These are phyloP conservation scores for Cyprinodon brontotheroides DNA, from an alignment of 2,113 vertebrate genomes.

Conservation along the genomic window DNA sequence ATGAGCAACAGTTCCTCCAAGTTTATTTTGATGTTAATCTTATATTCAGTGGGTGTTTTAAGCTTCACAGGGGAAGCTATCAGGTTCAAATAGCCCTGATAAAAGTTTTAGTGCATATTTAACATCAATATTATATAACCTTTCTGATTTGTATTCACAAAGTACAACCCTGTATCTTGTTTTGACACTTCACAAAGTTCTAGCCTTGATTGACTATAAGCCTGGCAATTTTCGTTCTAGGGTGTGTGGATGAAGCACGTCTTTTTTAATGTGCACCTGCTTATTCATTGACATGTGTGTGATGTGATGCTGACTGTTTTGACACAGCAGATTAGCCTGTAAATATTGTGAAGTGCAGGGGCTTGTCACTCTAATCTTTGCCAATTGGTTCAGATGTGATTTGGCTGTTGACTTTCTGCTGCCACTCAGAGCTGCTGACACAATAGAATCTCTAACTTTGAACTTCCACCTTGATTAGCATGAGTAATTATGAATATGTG, in stretches of 20 bases:
- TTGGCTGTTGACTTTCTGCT: conserved; percentile 65
- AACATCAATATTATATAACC: conserved; percentile 52
- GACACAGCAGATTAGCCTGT: conserved; percentile 27
- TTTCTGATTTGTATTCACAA: conserved; percentile 36
- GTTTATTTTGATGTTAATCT: conserved; percentile 33
- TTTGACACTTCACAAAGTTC: conserved; percentile 13
- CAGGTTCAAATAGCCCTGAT: conserved; percentile 54
- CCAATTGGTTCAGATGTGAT: conserved; percentile 62
- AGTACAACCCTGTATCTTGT: conserved; percentile 14
- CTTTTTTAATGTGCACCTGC: conserved; percentile 4
- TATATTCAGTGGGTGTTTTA: conserved; percentile 51
- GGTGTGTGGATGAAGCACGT: conserved; percentile 10
- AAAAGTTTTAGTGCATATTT: conserved; percentile 55
- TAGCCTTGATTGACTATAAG: conserved; percentile 17
- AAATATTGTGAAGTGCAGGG: conserved; percentile 36
- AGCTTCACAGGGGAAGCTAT: conserved; percentile 53
- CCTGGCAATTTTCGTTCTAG: not conserved
- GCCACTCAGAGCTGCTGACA: conserved; percentile 72
- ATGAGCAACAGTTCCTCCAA: conserved; percentile 20
- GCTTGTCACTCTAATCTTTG: conserved; percentile 39
- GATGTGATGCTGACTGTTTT: conserved; percentile 29
- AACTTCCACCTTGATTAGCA: conserved; percentile 79
- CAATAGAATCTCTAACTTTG: conserved; percentile 66
- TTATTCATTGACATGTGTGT: conserved; percentile 13
- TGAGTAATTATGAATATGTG: conserved; percentile 78